Base-by-base conservation (phyloP, 2,797 vertebrate genomes). In the Hippopotamyrus pictus region DNA sequence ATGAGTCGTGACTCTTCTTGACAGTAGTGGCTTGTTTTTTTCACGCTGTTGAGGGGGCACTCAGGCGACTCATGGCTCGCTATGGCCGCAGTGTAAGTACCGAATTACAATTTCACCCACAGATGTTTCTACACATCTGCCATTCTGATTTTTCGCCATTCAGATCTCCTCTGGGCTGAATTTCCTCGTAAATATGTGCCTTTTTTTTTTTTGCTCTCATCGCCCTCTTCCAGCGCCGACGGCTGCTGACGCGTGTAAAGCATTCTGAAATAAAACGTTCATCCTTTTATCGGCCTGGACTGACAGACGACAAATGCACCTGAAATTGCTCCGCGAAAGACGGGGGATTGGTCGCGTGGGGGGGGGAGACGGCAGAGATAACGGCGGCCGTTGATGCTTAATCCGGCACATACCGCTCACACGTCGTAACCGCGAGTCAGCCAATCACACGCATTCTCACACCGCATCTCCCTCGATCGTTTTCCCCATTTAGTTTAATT, bases 271-370 rank as follows among this genome's bases (percentile, higher is more conserved):
- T 86, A 25, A 86, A 86, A 86, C 51, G 29, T 37, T 86, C 85
- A 5, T 86, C 85, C 25, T 57, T 86, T 86, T 86, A 57, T 86
- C 85, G 14, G 29, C 50, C 51, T 12, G 29, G 85, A 86, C 50
- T 86, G 85, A 57, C 85, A 86, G 85, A 41, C 14, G 50, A 86
- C 85, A 86, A 86, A 86, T 57, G 25, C 85, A 86, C 19, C 85
- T 54, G 85, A 86, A 86, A 86, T 86, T 86, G 54, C 85, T 54
- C 50, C 11, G 54, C 51, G 41, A 57, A 41, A 41, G 25, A 86
- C 7, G 22, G 44, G 50, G 22, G 48, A 29, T 46, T 25, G 46
- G 79, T n/a, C 9, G 9, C 44, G 17, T 1, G 79, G 6, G 44
- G 5, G 29, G 79, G 48, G 50, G 85, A 29, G 29, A 57, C n/a